Base-by-base conservation (phyloP, 2,888 invertebrate genomes). In the Rhodophaea formosa region DNA sequence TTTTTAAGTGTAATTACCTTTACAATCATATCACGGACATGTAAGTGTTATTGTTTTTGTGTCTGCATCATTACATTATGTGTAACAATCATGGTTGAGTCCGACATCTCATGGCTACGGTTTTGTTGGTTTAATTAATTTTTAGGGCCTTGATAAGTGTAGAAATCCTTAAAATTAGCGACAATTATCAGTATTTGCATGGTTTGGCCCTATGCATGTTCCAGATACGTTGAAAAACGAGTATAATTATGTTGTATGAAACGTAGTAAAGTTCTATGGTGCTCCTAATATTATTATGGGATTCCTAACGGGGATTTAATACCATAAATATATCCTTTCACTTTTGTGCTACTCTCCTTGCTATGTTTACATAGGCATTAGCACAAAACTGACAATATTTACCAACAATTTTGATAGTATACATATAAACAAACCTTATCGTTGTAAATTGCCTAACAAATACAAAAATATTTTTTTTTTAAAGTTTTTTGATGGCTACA, bases 1-100 rank as follows among this genome's bases (percentile, higher is more conserved):
- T 76, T 82, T 67, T 67, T 76, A 62, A 79, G 77, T 82, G 75
- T 80, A 64, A 72, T 78, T 62, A 63, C 82, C 39, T 68, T 78
- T 61, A 57, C 80, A 52, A 63, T 75, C 64, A 73, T 69, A 65
- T 70, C 75, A 61, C 68, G 79, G 76, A 72, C 73, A 84, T 87
- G 89, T 89, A 71, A 86, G 89, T 88, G 74, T 39, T 56, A 12
- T 47, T 60, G 23, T 35, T 58, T 61, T 53, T 0, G 17, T 12
- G 23, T 29, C 6, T 5, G 5, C 3, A 14, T 43, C 14, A 1
- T 1, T 8, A 15, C 0, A 43, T 16, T 7, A 10, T 35, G 0
- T 1, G 39, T 1, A 8, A 35, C 15, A 35, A 35, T 3, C 8
- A 8, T 10, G 10, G 10, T 51, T 35, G 16, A 23, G 35, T 15